Evolutionary conservation across 2,888 invertebrate species (phyloP).

Genomic region (Drosophila anomalata): DNA sequence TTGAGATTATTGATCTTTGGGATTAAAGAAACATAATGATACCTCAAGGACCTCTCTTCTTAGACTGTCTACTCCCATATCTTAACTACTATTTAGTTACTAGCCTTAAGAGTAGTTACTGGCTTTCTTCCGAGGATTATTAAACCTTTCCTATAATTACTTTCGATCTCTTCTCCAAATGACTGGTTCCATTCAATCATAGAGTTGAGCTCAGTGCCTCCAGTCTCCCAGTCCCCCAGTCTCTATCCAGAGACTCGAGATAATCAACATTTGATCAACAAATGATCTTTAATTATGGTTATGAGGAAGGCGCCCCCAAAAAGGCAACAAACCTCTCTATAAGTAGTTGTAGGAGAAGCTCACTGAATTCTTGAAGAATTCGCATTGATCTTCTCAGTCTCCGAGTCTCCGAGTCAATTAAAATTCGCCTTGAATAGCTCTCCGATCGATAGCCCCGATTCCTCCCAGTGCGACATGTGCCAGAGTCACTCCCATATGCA

Average conservation of each 20-base stretch:
- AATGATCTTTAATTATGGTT: constrained; percentile 11
- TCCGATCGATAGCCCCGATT: constrained; percentile 31
- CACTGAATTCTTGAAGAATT: constrained; percentile 24
- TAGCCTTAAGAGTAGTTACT: too few species aligned
- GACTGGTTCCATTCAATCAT: not conserved
- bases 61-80: not conserved
- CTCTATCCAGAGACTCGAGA: not conserved
- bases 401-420: constrained; percentile 26
- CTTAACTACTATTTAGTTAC: too few species aligned
- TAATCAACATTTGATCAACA: constrained; percentile 2
- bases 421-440: constrained; percentile 39
- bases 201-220: not conserved
- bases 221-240: too few species aligned
- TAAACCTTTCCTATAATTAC: too few species aligned
- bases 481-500: constrained; percentile 1
- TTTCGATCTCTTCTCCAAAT: not conserved
- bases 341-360: not conserved
- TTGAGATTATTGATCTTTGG: too few species aligned
- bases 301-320: not conserved
- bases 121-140: too few species aligned
- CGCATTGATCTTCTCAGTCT: constrained; percentile 27
- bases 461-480: constrained; percentile 24
- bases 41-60: not conserved
- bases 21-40: too few species aligned
- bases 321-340: not conserved